Evolutionary conservation across 2,797 vertebrate species (phyloP).

Genomic region (Argyrosomus regius): DNA sequence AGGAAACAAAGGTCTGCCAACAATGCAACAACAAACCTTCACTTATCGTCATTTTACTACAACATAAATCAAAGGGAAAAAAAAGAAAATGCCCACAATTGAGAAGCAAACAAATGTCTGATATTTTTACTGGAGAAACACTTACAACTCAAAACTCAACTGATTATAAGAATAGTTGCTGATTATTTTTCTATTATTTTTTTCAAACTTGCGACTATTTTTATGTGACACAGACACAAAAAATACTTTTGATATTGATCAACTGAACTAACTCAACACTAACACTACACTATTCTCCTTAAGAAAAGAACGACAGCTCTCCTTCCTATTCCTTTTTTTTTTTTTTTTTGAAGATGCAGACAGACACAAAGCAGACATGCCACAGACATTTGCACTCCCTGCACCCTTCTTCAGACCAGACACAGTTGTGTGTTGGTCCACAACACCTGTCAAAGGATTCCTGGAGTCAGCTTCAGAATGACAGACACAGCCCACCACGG

Average conservation of each 20-base stretch:
- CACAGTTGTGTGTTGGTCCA: conserved; percentile 78
- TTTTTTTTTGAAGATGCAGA: conserved; percentile 64
- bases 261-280: not conserved
- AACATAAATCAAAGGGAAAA: not conserved
- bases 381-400: conserved; percentile 67
- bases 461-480: conserved; percentile 81
- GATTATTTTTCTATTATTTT: not conserved
- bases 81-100: not conserved
- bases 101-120: not conserved
- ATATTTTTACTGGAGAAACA: not conserved
- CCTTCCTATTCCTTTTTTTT: conserved; percentile 26
- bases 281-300: no score
- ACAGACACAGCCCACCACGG: conserved; percentile 60
- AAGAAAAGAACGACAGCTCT: no score
- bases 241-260: conserved; percentile 8
- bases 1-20: not conserved
- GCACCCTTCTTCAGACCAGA: conserved; percentile 76
- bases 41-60: not conserved
- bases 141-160: not conserved
- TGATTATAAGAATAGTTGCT: not conserved
- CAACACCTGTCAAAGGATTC: conserved; percentile 85
- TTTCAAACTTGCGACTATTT: no score
- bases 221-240: not conserved
- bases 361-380: conserved; percentile 75
- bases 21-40: not conserved